Evolutionary conservation across 2,797 vertebrate species (phyloP), one percentile per base, ranked within the genome.

Genomic region (Gastrophryne carolinensis): DNA sequence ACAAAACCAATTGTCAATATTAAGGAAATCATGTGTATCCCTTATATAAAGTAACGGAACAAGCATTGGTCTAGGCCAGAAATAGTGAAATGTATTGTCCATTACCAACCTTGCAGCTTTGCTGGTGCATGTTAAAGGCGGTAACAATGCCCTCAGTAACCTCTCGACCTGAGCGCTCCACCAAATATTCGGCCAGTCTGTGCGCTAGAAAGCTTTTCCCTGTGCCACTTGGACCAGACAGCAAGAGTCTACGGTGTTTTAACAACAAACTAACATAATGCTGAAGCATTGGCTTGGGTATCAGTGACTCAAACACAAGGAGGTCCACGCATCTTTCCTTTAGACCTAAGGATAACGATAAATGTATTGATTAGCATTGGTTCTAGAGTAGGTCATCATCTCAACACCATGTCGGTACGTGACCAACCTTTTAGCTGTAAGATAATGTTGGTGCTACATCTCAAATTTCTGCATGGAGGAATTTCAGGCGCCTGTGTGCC

Each of bases 261-360:
- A 96, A 90, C 81, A 98, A 90, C 75, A 98, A 89, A 81, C 95
- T 93, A 83, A 98, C 96, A 83, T 98, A 98, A 75, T 98, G 97
- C 85, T 94, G 93, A 93, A 96, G 94, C 97, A 99, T 96, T 44
- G 97, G 95, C 86, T 97, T 98, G 41, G 97, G 97, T 76, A 99
- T 91, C 32, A 99, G 90, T 0, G 96, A 98, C 88, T 98, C 96
- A 0, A 99, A 99, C 81, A 98, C 96, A 81, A 99, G 89, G 23
- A 94, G 95, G 87, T 98, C 97, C 39, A 96, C 94, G 0, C 94
- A 94, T 81, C 95, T 97, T 83, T 98, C 96, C 83, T 86, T 92
- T 73, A 99, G 89, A 81, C 96, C 97, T 10, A 8, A 57, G 26
- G 26, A 26, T 5, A n/a, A n/a, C n/a, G n/a, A n/a, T n/a, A n/a